These are phyloP conservation scores for Camponotus pennsylvanicus DNA, from an alignment of 1,140 invertebrate species.

Conservation along the genomic window DNA sequence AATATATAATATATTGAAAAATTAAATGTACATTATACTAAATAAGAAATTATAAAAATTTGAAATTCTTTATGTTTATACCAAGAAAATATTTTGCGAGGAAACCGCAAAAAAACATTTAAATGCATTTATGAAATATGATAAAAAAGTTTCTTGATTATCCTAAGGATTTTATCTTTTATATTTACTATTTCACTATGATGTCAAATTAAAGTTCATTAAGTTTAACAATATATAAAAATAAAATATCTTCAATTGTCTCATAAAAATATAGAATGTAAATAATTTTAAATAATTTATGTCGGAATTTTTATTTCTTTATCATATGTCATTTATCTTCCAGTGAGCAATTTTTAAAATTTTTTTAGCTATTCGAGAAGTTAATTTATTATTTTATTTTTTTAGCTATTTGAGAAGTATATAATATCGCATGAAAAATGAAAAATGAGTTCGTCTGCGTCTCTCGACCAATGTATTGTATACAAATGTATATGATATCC, in stretches of 20 bases:
- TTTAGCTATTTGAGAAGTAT: neutral
- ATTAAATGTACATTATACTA: neutral
- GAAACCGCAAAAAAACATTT: too few relatives aligned
- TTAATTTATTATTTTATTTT: too few relatives aligned
- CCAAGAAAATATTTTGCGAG: neutral
- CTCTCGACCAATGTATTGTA: neutral
- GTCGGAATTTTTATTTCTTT: too few relatives aligned
- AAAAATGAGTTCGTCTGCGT: neutral
- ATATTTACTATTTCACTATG: neutral
- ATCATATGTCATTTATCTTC: neutral
- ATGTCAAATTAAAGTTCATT: neutral
- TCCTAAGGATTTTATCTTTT: too few relatives aligned
- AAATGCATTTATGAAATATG: neutral
- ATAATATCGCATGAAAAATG: neutral
- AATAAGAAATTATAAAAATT: slow-evolving; percentile 1
- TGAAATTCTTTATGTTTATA: neutral
- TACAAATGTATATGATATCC: neutral
- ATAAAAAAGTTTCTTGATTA: neutral
- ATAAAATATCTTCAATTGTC: neutral
- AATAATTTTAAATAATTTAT: slow-evolving; percentile 3
- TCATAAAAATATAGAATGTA: neutral
- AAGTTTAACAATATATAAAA: neutral
- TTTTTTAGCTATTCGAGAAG: neutral
- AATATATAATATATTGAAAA: neutral
- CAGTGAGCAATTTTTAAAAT: neutral